phyloP scores from a whole-genome alignment of 2,888 invertebrate genomes.

The Notodonta ziczac region DNA sequence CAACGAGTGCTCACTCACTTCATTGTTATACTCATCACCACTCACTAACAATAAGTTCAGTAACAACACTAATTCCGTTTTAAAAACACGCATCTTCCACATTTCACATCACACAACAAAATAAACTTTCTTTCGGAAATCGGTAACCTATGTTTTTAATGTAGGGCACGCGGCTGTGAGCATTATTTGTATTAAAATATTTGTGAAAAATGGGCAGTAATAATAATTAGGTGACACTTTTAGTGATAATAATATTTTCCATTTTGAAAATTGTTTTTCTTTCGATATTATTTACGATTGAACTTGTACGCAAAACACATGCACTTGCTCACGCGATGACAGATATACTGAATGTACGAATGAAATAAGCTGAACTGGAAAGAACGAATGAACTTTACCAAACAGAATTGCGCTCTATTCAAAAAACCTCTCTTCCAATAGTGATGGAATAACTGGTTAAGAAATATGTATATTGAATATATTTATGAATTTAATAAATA shows the following conservation, averaged over 20 bases:
- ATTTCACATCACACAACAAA: slow-evolving; percentile 53
- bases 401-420: no score
- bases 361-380: slow-evolving; percentile 10
- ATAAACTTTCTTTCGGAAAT: slow-evolving; percentile 69
- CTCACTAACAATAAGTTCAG: slow-evolving; percentile 58
- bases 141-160: slow-evolving; percentile 54
- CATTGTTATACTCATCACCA: slow-evolving; percentile 59
- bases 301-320: slow-evolving; percentile 9
- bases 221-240: slow-evolving; percentile 20
- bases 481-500: no score
- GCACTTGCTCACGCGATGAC: slow-evolving; percentile 6
- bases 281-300: slow-evolving; percentile 30
- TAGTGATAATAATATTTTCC: slow-evolving; percentile 23
- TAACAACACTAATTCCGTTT: slow-evolving; percentile 55
- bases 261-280: slow-evolving; percentile 11
- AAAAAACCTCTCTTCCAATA: no score
- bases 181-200: slow-evolving; percentile 21
- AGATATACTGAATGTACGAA: slow-evolving; percentile 23
- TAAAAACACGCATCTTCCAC: slow-evolving; percentile 58
- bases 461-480: no score
- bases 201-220: slow-evolving; percentile 6
- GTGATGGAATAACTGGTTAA: no score
- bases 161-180: slow-evolving; percentile 57
- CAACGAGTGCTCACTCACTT: slow-evolving; percentile 70
- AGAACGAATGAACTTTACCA: neutral